Evolutionary conservation across 2,113 vertebrate genomes (phyloP).

Genomic region (Nothobranchius furzeri): DNA sequence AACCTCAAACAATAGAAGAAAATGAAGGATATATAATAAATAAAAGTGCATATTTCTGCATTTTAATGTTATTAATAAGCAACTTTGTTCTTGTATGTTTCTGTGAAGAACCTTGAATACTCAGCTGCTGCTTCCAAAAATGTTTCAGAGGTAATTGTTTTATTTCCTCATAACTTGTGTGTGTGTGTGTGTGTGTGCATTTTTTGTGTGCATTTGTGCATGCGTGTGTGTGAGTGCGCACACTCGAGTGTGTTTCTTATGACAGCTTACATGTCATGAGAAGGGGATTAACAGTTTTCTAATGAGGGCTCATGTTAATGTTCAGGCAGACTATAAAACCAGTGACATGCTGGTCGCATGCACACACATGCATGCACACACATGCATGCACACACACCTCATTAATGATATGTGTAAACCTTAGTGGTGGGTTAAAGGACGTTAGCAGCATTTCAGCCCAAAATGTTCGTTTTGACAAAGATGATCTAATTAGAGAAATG

Average conservation of each 20-base stretch:
- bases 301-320: constrained; percentile 70
- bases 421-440: constrained; percentile 62
- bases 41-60: too few relatives aligned
- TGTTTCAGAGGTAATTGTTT: too few relatives aligned
- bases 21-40: neutral
- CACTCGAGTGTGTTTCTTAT: constrained; percentile 19
- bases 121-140: too few relatives aligned
- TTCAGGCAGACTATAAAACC: constrained; percentile 24
- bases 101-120: too few relatives aligned
- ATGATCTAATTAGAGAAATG: constrained; percentile 77
- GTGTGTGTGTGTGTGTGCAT: too few relatives aligned
- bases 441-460: constrained; percentile 51
- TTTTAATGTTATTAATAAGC: too few relatives aligned
- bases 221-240: neutral
- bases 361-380: constrained; percentile 41
- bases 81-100: too few relatives aligned
- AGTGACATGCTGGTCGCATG: constrained; percentile 22
- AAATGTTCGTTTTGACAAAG: constrained; percentile 44
- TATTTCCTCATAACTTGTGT: too few relatives aligned
- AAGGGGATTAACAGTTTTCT: constrained; percentile 73
- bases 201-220: too few relatives aligned
- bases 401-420: constrained; percentile 71
- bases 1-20: neutral
- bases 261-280: constrained; percentile 45
- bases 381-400: constrained; percentile 49